Evolutionary conservation across 2,113 vertebrate species (phyloP).

Genomic region (Ageneiosus marmoratus): DNA sequence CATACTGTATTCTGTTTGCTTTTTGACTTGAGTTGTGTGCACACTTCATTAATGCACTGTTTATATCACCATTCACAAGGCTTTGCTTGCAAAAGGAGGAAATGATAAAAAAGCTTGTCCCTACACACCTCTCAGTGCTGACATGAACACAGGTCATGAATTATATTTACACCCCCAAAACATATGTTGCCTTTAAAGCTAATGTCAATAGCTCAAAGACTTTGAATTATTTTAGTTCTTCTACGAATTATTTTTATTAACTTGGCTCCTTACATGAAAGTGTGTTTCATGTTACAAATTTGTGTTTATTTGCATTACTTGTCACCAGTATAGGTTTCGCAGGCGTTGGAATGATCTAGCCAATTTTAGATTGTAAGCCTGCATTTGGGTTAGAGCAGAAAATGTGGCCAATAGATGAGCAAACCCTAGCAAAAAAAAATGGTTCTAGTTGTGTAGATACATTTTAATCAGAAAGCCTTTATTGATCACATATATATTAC

Average conservation of each 20-base stretch:
- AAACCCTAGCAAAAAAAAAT: not conserved
- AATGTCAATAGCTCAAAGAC: not conserved
- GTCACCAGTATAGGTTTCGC: not conserved
- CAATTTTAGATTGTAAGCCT: not conserved
- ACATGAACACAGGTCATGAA: not conserved
- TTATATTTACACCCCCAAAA: not conserved
- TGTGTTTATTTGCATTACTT: not conserved
- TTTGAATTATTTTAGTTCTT: not conserved
- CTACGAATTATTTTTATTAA: not conserved
- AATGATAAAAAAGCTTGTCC: not conserved
- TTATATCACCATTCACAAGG: constrained; percentile 18
- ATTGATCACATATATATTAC: too few relatives aligned
- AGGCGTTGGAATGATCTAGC: not conserved
- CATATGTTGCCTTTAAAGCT: not conserved
- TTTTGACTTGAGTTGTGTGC: constrained; percentile 17
- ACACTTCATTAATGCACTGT: not conserved
- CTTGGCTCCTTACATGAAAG: not conserved
- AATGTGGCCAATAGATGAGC: not conserved
- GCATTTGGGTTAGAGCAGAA: not conserved
- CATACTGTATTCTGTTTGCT: constrained; percentile 17
- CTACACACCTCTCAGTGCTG: not conserved
- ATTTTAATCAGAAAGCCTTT: too few relatives aligned
- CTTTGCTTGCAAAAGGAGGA: not conserved
- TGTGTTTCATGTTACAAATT: not conserved
- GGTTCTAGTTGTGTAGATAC: not conserved